Percentiles rank a stretch among this genome's conserved stretches.
phyloP scores from a whole-genome alignment of 2,888 invertebrate species.

The Steromphala cineraria region DNA sequence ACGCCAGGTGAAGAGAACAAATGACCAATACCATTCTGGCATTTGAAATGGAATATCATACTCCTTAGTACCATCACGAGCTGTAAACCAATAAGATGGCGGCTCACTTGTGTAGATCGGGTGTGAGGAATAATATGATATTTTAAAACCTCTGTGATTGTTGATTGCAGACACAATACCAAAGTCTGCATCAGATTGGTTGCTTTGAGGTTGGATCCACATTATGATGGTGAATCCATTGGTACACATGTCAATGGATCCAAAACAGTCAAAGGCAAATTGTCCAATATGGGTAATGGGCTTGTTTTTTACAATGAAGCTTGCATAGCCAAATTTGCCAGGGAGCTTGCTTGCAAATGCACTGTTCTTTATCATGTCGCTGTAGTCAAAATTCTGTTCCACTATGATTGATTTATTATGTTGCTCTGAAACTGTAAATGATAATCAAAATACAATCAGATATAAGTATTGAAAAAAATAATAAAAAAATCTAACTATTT shows the following conservation, averaged over 20 bases:
- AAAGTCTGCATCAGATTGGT: background rate
- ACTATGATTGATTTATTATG: background rate
- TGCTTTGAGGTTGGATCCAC: conserved; percentile 30
- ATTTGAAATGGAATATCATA: conserved; percentile 4
- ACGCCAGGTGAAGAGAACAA: conserved; percentile 12
- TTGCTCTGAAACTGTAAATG: background rate
- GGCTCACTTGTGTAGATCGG: background rate
- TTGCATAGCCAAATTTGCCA: conserved; percentile 20
- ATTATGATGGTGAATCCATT: conserved; percentile 35
- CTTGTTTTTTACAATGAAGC: background rate
- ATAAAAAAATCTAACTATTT: too few relatives aligned
- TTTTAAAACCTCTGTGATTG: conserved; percentile 2
- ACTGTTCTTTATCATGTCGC: background rate
- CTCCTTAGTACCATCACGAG: conserved; percentile 4
- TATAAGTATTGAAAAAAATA: background rate
- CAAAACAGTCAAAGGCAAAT: conserved; percentile 36
- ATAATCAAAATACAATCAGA: background rate
- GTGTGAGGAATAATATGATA: background rate
- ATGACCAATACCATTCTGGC: background rate
- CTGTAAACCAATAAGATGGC: background rate
- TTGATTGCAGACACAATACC: conserved; percentile 18
- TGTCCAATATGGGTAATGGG: conserved; percentile 24
- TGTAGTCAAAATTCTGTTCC: conserved; percentile 17
- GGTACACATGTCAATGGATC: conserved; percentile 28
- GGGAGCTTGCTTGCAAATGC: background rate